Evolutionary conservation across 2,797 vertebrate genomes (phyloP).

Genomic region (Craterocephalus amniculus): DNA sequence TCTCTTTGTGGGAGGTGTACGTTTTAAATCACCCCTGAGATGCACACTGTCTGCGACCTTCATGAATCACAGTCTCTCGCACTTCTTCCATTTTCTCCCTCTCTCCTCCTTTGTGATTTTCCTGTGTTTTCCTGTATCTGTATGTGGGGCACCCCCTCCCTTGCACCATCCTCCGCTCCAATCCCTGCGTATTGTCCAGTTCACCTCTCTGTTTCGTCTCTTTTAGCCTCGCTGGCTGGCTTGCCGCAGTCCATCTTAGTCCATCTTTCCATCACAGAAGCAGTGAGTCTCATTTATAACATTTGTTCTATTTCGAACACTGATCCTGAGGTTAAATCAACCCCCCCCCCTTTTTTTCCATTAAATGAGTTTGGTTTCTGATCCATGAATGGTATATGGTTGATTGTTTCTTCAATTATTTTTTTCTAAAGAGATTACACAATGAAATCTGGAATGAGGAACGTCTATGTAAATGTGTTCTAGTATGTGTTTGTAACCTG

Average conservation of each 20-base stretch:
- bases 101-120: slow-evolving; percentile 51
- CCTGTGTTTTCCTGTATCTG: slow-evolving; percentile 57
- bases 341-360: slow-evolving; percentile 1
- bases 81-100: slow-evolving; percentile 52
- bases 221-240: slow-evolving; percentile 36
- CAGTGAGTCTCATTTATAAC: slow-evolving; percentile 42
- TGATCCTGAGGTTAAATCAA: slow-evolving; percentile 15
- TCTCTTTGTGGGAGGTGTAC: slow-evolving; percentile 62
- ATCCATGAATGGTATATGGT: slow-evolving; percentile 2
- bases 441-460: slow-evolving; percentile 31
- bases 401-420: background rate
- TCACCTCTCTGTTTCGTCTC: slow-evolving; percentile 39
- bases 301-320: slow-evolving; percentile 26
- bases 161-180: slow-evolving; percentile 16
- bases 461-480: slow-evolving; percentile 37
- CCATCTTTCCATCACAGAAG: slow-evolving; percentile 24
- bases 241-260: slow-evolving; percentile 19
- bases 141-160: slow-evolving; percentile 62
- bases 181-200: slow-evolving; percentile 52
- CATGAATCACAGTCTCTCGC: slow-evolving; percentile 58
- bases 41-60: slow-evolving; percentile 70
- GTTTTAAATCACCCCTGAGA: slow-evolving; percentile 74
- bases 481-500: slow-evolving; percentile 48
- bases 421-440: slow-evolving; percentile 30
- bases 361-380: slow-evolving; percentile 12